Base-by-base conservation (phyloP, 2,113 vertebrate genomes). In the Pluvialis apricaria region DNA sequence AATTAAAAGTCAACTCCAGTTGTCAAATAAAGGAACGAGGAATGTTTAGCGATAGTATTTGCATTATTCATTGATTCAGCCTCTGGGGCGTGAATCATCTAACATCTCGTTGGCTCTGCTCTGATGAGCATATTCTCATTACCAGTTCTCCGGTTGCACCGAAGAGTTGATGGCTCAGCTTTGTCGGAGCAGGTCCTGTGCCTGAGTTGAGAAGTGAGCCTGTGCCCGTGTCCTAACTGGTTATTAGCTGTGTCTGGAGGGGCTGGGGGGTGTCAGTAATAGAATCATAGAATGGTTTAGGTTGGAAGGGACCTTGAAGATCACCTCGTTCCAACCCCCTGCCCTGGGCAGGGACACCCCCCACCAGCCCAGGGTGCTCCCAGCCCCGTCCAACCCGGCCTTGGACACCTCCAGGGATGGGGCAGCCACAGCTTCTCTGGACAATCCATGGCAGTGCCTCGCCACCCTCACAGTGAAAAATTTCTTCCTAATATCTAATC, bases 1-100 rank as follows among this genome's bases (percentile, higher is more conserved):
- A 97, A 97, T 97, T 96, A 94, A 95, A 95, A 97, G 86, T 95
- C 97, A 96, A 70, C 86, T 90, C 49, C 51, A 62, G 78, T 82
- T 90, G 89, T 97, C 93, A 96, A 94, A 96, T 79, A 96, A 84
- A 94, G 82, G 86, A 90, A 6, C 51, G 45, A 28, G 80, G 83
- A 72, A 49, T 72, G 93, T 81, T 95, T 82, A 82, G 79, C 16
- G 71, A 71, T 95, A 80, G 89, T 96, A 62, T 97, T 96, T 96
- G 90, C 90, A 85, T 86, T 96, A 91, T 91, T 96, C 94, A 95
- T 94, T 76, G 94, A 82, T 92, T 65, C 95, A 54, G 86, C 66
- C 92, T 79, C 73, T 82, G 70, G 58, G 77, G 77, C 3, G 1
- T 94, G 86, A 95, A 90, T 97, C 94, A 94, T 61, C 91, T 49